Evolutionary conservation across 2,888 invertebrate species (phyloP).

Genomic region (Sisyra nigra): DNA sequence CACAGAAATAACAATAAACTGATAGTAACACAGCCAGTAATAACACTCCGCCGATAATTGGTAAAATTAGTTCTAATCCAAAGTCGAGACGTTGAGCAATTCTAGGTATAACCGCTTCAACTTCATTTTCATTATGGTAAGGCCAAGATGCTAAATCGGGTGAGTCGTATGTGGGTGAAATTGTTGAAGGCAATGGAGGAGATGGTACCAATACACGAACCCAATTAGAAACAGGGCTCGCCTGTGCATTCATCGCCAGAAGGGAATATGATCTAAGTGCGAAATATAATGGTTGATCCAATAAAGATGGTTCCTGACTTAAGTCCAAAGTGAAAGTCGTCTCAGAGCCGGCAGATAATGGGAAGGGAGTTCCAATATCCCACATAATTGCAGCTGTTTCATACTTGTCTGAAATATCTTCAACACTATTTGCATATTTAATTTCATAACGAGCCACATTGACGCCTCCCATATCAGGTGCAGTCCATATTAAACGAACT

Average conservation of each 20-base stretch:
- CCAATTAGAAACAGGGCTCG: constrained; percentile 35
- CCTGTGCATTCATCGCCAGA: constrained; percentile 20
- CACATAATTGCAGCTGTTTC: constrained; percentile 27
- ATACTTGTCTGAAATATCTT: constrained; percentile 30
- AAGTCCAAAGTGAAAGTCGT: constrained; percentile 32
- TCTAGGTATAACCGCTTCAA: constrained; percentile 24
- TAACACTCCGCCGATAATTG: constrained; percentile 29
- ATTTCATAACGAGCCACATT: constrained; percentile 35
- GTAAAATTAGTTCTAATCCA: constrained; percentile 30
- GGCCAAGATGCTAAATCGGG: constrained; percentile 26
- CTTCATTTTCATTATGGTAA: constrained; percentile 17
- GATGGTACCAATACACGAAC: constrained; percentile 33
- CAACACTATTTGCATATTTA: constrained; percentile 26
- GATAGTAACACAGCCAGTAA: constrained; percentile 27
- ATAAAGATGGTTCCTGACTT: constrained; percentile 26
- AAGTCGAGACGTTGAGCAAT: constrained; percentile 25
- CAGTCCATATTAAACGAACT: constrained; percentile 37
- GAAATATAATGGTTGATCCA: constrained; percentile 34
- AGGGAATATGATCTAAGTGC: constrained; percentile 33
- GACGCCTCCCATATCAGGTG: constrained; percentile 38
- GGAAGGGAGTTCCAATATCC: constrained; percentile 29
- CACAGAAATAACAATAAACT: constrained; percentile 32
- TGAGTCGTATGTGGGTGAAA: constrained; percentile 23
- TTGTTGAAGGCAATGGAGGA: constrained; percentile 33
- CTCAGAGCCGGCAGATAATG: constrained; percentile 33